Conservation (phyloP, 2,113 vertebrate species). For the Nycticorax nycticorax region DNA sequence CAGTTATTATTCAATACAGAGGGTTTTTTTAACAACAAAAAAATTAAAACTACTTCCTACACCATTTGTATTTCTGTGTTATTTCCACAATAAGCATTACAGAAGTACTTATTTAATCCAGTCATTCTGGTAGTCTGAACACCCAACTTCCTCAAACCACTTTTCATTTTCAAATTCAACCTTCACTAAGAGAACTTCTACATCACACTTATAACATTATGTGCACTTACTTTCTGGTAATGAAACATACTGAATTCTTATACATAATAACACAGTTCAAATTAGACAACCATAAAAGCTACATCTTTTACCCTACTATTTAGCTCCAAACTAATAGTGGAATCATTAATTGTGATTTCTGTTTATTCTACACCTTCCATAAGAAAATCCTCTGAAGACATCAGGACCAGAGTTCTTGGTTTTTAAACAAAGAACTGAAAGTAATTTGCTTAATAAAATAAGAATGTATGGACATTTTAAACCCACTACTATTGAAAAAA, state of each 20-base stretch:
- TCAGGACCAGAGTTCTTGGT: neutral
- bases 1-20: neutral
- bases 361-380: neutral
- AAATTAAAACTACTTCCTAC: neutral
- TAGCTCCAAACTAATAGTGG: neutral
- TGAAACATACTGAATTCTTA: neutral
- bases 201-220: neutral
- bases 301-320: neutral
- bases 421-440: neutral
- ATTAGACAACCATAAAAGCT: neutral
- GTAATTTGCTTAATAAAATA: neutral
- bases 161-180: neutral
- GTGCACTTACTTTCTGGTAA: neutral
- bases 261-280: neutral
- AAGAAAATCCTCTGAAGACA: neutral
- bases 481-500: neutral
- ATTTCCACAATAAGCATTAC: neutral
- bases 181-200: neutral
- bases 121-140: neutral
- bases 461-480: neutral
- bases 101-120: neutral
- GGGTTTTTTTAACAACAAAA: neutral
- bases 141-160: neutral
- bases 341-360: neutral
- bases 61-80: neutral